Conservation (phyloP, 1,140 invertebrate species). For the Drosophila tani region DNA sequence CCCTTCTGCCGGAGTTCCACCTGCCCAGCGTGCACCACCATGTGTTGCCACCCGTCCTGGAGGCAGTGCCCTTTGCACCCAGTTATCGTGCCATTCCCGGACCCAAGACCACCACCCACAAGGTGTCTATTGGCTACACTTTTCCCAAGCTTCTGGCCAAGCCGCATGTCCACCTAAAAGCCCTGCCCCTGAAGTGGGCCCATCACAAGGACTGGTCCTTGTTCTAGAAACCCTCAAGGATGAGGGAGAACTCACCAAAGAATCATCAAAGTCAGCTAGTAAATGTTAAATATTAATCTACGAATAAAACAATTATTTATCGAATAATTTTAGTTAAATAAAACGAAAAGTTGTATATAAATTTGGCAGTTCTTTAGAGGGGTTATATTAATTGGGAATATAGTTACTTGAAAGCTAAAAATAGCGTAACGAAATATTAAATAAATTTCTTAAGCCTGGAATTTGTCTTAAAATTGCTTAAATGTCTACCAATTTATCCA, state of each 20-base stretch:
- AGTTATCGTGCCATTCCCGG: slow-evolving; percentile 75
- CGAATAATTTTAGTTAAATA: slow-evolving; percentile 25
- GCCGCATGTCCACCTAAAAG: slow-evolving; percentile 68
- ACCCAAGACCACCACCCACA: slow-evolving; percentile 76
- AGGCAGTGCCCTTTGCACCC: slow-evolving; percentile 63
- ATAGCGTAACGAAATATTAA: background rate
- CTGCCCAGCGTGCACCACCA: slow-evolving; percentile 52
- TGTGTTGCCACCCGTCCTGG: slow-evolving; percentile 70
- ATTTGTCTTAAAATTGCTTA: background rate
- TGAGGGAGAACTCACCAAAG: slow-evolving; percentile 36
- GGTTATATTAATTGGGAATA: background rate
- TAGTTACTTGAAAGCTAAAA: background rate
- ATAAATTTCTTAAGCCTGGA: background rate
- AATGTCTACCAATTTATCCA: background rate
- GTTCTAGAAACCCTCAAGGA: slow-evolving; percentile 42
- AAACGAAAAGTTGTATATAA: slow-evolving; percentile 11
- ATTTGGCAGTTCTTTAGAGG: background rate
- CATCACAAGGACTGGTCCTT: slow-evolving; percentile 72
- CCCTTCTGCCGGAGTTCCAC: slow-evolving; percentile 40
- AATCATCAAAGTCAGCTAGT: slow-evolving; percentile 29
- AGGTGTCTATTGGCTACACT: slow-evolving; percentile 73
- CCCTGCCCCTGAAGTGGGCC: slow-evolving; percentile 63
- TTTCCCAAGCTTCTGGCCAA: slow-evolving; percentile 66
- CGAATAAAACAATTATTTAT: slow-evolving; percentile 31
- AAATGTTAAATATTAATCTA: slow-evolving; percentile 14